A percentile compares a stretch with the other conserved stretches of the same genome.
Evolutionary conservation across 2,113 vertebrate genomes (phyloP).

Genomic region (Atractosteus spatula): DNA sequence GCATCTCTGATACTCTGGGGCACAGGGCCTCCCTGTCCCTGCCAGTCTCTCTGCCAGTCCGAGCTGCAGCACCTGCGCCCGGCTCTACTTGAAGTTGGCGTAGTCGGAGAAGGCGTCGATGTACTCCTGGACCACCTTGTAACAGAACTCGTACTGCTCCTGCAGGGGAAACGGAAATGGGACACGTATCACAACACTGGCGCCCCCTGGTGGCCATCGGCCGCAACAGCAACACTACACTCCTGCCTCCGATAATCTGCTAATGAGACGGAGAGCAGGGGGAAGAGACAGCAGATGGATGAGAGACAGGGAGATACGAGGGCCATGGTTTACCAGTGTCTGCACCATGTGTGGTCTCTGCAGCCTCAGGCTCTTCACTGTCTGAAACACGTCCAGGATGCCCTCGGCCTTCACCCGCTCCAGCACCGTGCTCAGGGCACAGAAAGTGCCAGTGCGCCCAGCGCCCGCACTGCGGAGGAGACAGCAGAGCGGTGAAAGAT

Average conservation of each 20-base stretch:
- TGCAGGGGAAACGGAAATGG: conserved; percentile 35
- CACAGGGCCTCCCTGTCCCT: conserved; percentile 7
- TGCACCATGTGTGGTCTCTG: conserved; percentile 99
- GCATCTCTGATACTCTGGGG: conserved; percentile 71
- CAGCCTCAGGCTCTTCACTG: conserved; percentile 93
- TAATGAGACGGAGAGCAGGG: no score
- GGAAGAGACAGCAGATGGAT: neutral
- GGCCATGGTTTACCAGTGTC: conserved; percentile 84
- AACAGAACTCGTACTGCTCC: conserved; percentile 99
- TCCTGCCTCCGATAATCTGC: no score
- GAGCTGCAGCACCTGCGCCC: conserved; percentile 26
- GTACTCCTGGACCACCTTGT: conserved; percentile 98
- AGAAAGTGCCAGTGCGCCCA: conserved; percentile 95
- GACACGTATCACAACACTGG: no score
- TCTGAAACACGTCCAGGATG: conserved; percentile 98
- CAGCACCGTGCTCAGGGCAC: conserved; percentile 93
- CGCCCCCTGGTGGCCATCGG: no score
- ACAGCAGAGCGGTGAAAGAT: neutral
- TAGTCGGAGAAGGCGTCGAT: conserved; percentile 99
- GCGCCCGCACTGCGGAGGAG: conserved; percentile 82
- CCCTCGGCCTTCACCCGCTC: conserved; percentile 97
- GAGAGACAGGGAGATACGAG: neutral
- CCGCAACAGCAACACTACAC: no score
- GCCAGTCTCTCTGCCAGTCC: conserved; percentile 18
- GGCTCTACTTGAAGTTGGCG: conserved; percentile 93